Conservation (phyloP, 1,140 invertebrate species). For the Psilanteris sp. region DNA sequence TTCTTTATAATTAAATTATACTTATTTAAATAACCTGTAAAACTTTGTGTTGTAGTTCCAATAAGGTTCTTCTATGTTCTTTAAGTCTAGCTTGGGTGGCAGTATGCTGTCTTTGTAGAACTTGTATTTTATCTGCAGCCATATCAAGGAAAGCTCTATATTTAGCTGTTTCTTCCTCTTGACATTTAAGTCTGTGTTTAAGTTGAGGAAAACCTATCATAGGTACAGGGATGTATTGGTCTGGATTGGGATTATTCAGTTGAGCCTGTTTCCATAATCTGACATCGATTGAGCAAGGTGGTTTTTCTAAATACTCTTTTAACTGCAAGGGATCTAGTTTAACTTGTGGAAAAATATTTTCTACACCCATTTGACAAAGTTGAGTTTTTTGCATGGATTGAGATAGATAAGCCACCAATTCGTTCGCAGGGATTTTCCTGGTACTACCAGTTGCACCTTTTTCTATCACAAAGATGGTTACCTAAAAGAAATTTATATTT, state of each 20-base stretch:
- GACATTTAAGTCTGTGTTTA: conserved; percentile 90
- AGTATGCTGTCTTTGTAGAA: conserved; percentile 86
- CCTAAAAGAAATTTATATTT: no score
- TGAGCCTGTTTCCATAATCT: conserved; percentile 94
- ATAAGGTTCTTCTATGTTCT: conserved; percentile 87
- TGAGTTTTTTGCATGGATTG: conserved; percentile 85
- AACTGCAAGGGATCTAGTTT: conserved; percentile 87
- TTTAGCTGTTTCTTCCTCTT: conserved; percentile 89
- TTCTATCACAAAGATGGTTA: conserved; percentile 89
- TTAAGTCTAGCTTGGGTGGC: conserved; percentile 86
- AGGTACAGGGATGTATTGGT: conserved; percentile 93
- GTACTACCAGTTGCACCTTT: conserved; percentile 84
- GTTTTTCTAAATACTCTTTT: conserved; percentile 93
- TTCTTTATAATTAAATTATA: no score
- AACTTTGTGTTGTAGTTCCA: conserved; percentile 88
- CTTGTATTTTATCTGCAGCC: conserved; percentile 87
- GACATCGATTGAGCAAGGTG: conserved; percentile 90
- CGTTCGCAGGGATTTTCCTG: conserved; percentile 87
- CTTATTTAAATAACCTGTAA: conserved; percentile 81
- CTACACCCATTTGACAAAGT: conserved; percentile 84
- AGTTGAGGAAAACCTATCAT: conserved; percentile 94
- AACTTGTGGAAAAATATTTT: conserved; percentile 83
- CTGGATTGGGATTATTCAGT: conserved; percentile 94
- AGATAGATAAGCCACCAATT: conserved; percentile 85
- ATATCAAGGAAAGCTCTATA: conserved; percentile 88